Base-by-base conservation (phyloP, 2,113 vertebrate genomes). In the Sturnus vulgaris region DNA sequence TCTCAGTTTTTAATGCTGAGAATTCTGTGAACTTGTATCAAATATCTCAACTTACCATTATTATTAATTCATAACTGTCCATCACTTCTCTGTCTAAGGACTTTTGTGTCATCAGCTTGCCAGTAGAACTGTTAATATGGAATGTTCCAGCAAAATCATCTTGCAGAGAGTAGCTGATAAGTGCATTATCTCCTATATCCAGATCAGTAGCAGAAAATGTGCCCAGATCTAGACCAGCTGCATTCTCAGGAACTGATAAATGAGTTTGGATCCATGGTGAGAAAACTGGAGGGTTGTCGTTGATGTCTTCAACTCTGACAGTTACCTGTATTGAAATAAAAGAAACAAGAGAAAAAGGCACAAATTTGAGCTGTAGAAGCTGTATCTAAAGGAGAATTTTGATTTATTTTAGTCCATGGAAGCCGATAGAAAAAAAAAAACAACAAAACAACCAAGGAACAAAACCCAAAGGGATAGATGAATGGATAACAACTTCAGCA, bases 281-380 rank as follows among this genome's bases (percentile, higher is more conserved):
- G 82, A 97, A 97, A 39, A 95, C 83, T 65, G 97, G 96, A 47
- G 79, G 11, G 27, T 97, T 97, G 70, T 97, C 97, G n/a, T 97
- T 97, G 42, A 86, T 23, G 20, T 97, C 97, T 52, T 53, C 72
- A 39, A 97, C 57, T 40, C 10, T 89, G 53, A 97, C 77, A 35
- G 90, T 95, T 60, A 97, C 93, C 97, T 97, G n/a, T 23, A 64
- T 46, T n/a, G 3, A 46, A 40, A 50, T 27, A 55, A 50, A 16
- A 19, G 4, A 25, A 25, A 39, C 4, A 13, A 42, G 13, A 31
- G 2, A 9, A 13, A 13, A 16, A 40, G 5, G 31, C 4, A 77
- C 5, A 69, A 6, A 75, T 37, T 52, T 72, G 25, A 92, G n/a
- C 14, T 40, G 49, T 49, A 56, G 52, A 81, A 92, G 50, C 5